These are phyloP conservation scores for Drosophila mimica DNA, from an alignment of 2,888 invertebrate species.

Conservation along the genomic window DNA sequence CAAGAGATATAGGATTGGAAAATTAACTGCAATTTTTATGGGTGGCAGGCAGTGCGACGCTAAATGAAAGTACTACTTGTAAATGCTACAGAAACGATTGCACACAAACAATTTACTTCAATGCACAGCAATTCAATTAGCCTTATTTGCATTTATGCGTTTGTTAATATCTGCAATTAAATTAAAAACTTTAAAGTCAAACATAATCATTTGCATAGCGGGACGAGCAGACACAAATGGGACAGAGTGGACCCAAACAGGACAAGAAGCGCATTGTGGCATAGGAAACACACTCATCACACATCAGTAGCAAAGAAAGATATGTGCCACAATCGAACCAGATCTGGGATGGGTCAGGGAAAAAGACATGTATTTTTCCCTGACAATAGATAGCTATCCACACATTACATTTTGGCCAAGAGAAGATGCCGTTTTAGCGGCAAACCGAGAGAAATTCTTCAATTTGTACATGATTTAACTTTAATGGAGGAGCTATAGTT, in stretches of 20 bases:
- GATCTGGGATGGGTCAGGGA: no score
- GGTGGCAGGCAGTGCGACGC: conserved; percentile 33
- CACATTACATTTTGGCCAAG: background rate
- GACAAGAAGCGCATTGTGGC: no score
- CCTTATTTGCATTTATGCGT: background rate
- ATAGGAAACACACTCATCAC: background rate
- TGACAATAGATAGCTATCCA: no score
- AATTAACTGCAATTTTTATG: conserved; percentile 73
- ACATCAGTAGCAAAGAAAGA: background rate
- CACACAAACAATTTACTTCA: conserved; percentile 19
- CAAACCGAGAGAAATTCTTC: background rate
- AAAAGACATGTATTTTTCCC: no score
- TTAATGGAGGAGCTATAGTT: no score
- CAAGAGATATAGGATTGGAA: conserved; percentile 24
- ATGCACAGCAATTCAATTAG: conserved; percentile 30
- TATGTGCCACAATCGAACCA: background rate
- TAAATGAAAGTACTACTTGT: conserved; percentile 21
- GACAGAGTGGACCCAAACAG: background rate
- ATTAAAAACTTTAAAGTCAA: background rate
- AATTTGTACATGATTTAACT: background rate
- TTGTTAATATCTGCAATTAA: background rate
- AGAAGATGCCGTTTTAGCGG: background rate
- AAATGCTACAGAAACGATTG: conserved; percentile 22
- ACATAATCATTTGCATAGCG: background rate
- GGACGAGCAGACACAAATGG: background rate